phyloP scores from a whole-genome alignment of 2,113 vertebrate species.

The Ceyx melanurus region DNA sequence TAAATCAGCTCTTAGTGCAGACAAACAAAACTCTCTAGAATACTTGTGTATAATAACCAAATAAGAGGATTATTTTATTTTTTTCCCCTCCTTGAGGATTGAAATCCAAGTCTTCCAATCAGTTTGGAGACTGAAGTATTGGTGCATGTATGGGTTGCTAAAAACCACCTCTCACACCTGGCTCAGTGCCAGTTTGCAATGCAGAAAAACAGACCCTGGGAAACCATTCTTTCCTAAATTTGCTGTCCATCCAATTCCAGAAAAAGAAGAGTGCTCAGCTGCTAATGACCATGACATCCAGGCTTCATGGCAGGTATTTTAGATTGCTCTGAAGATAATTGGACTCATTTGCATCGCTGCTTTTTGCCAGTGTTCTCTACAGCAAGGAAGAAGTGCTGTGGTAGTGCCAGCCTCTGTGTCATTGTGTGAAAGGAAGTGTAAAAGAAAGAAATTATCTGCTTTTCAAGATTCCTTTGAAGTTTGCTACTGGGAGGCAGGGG shows the following conservation, averaged over 20 bases:
- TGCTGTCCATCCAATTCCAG: neutral
- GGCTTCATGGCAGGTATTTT: neutral
- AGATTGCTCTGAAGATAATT: neutral
- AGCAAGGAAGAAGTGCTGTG: neutral
- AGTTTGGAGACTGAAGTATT: neutral
- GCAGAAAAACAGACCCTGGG: neutral
- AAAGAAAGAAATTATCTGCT: neutral
- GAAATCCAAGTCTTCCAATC: neutral
- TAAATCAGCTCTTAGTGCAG: neutral
- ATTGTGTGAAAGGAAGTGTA: neutral
- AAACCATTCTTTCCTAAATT: neutral
- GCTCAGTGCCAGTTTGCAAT: neutral
- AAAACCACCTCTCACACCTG: accelerated
- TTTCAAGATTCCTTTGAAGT: neutral
- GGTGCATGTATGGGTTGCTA: neutral
- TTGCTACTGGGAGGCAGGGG: neutral
- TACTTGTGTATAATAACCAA: neutral
- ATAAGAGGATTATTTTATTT: neutral
- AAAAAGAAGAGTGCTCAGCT: neutral
- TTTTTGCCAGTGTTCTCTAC: neutral
- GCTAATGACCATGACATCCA: accelerated
- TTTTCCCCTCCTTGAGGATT: neutral
- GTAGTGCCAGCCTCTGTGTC: neutral
- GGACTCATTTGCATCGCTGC: neutral
- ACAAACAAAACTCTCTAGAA: neutral